Base-by-base conservation (phyloP, 2,888 invertebrate genomes). In the Pemphredon lugubris region DNA sequence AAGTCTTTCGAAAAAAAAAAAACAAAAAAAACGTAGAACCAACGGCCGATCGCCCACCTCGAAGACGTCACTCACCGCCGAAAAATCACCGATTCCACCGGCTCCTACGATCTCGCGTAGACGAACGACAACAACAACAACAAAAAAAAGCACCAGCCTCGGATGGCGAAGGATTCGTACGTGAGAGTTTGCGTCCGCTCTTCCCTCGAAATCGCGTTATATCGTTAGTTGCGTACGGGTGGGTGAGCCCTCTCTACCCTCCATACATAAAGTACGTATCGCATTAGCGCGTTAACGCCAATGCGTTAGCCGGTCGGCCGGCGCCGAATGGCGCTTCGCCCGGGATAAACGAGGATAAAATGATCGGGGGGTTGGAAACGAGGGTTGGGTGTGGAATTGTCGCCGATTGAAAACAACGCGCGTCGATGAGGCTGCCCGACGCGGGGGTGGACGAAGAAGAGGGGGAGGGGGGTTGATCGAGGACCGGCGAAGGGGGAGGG, bases 261-360 rank as follows among this genome's bases (percentile, higher is more conserved):
- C 45, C 64, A 64, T 60, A 71, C 83, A 85, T 86, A 86, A 86
- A 84, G 82, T 83, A 81, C 84, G 83, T 83, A 84, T 85, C 84
- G 84, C 83, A 84, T 85, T 84, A 86, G 81, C 84, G 81, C 84
- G 84, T 86, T 84, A 84, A 83, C 86, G 83, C 83, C 82, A 77
- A 84, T 83, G 84, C 82, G 83, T 84, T 84, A 82, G 81, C 82
- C 83, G 84, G 78, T 84, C 82, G 81, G 79, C 68, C 80, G 80
- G 77, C 84, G 85, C 78, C 85, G 82, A 85, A 85, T 83, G 81
- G 81, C 83, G 73, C 71, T 71, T 32, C 61, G 82, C 73, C 76
- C 82, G 79, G 82, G 80, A 82, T 82, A 81, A 84, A 83, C 83
- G 85, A 85, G 83, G 84, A 84, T 83, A 82, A 85, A 86, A 84